A percentile compares a stretch with the other conserved stretches of the same genome.
Conservation (phyloP, 1,140 invertebrate genomes). For the Magallana ariakensis region DNA sequence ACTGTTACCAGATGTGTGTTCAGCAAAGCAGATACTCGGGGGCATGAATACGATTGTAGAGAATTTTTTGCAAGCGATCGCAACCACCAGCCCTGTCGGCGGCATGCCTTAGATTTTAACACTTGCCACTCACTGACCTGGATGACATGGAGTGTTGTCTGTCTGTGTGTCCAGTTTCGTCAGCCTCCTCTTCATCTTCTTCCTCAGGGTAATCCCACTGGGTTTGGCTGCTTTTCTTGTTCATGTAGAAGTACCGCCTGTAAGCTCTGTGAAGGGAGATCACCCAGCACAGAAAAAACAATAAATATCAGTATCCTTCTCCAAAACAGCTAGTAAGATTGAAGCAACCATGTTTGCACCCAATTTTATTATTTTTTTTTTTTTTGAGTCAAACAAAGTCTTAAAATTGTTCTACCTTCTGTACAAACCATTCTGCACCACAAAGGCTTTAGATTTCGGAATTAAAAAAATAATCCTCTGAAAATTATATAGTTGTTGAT, state of each 20-base stretch:
- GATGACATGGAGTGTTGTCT: neutral
- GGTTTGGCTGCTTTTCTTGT: constrained; percentile 82
- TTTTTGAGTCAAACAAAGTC: neutral
- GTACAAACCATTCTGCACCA: constrained; percentile 12
- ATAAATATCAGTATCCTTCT: constrained; percentile 13
- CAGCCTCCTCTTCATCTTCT: constrained; percentile 54
- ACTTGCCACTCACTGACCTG: neutral
- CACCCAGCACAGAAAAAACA: constrained; percentile 30
- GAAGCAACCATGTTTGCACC: neutral
- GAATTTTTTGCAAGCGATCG: no score
- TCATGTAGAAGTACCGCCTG: constrained; percentile 87
- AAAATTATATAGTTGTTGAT: no score
- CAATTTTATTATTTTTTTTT: neutral
- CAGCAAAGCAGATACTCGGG: no score
- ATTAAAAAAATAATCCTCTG: no score
- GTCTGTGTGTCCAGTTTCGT: neutral
- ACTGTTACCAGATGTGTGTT: no score
- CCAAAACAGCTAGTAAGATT: neutral
- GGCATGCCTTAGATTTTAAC: no score
- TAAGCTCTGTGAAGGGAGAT: constrained; percentile 82
- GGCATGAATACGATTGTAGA: no score
- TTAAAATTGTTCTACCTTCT: neutral
- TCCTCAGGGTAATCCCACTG: constrained; percentile 86
- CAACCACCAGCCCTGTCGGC: no score
- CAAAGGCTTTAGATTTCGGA: no score